Conservation (phyloP, 2,797 vertebrate species). For the Heterohyrax brucei region DNA sequence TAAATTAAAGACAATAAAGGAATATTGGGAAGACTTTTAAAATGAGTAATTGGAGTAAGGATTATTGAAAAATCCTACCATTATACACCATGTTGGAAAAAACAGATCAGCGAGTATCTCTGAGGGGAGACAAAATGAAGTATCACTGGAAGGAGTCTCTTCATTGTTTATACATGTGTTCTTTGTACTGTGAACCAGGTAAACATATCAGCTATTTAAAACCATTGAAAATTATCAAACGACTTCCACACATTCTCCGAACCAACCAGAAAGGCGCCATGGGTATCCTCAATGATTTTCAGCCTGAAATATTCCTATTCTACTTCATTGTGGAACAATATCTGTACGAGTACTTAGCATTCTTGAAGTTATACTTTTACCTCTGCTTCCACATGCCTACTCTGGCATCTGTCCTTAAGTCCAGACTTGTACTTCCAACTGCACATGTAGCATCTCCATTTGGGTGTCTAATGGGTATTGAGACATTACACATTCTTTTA, state of each 20-base stretch:
- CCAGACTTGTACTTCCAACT: not conserved
- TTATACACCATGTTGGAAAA: conserved; percentile 35
- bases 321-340: conserved; percentile 20
- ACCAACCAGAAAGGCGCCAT: conserved; percentile 2
- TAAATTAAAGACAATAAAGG: conserved; percentile 51
- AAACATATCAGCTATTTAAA: not conserved
- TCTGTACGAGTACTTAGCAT: not conserved
- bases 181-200: not conserved
- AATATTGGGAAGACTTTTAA: conserved; percentile 1
- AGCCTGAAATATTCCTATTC: not conserved
- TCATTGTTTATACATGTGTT: not conserved
- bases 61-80: conserved; percentile 35
- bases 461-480: not conserved
- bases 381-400: not conserved
- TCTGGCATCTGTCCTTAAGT: not conserved
- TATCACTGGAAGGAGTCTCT: not conserved
- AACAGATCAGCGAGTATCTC: not conserved
- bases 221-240: conserved; percentile 19
- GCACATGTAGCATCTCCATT: not conserved
- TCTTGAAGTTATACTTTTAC: conserved; percentile 15
- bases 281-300: not conserved
- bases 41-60: conserved; percentile 34
- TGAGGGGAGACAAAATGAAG: conserved; percentile 36
- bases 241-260: not conserved
- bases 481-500: not conserved